A percentile compares a stretch with the other conserved stretches of the same genome.
These are phyloP conservation scores for Plebejus melissa DNA, from an alignment of 2,888 invertebrate species.

Conservation along the genomic window DNA sequence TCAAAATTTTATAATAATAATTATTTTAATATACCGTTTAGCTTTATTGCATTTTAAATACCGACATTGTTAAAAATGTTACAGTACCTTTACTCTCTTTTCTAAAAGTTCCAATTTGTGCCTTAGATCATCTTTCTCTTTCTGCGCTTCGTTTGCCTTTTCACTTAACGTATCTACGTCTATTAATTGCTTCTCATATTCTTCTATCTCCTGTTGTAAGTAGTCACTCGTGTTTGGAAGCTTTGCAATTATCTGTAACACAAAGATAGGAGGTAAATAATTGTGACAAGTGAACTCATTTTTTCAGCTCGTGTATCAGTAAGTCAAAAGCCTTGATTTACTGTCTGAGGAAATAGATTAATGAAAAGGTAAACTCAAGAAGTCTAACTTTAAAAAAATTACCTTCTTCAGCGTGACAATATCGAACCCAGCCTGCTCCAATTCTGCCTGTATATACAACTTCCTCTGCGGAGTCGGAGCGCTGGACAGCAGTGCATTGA, in stretches of 20 bases:
- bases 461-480: slow-evolving; percentile 86
- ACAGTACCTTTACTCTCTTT: slow-evolving; percentile 82
- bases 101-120: slow-evolving; percentile 85
- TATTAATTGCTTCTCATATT: slow-evolving; percentile 87
- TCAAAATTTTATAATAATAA: not conserved
- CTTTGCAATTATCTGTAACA: slow-evolving; percentile 80
- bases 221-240: slow-evolving; percentile 81
- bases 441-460: slow-evolving; percentile 90
- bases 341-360: not conserved
- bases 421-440: slow-evolving; percentile 90
- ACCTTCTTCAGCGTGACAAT: slow-evolving; percentile 80
- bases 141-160: slow-evolving; percentile 84
- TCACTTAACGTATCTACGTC: slow-evolving; percentile 87
- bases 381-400: not conserved
- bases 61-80: not conserved
- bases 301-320: not conserved
- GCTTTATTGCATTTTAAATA: not conserved
- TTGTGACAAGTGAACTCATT: not conserved
- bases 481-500: slow-evolving; percentile 89
- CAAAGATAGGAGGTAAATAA: not conserved
- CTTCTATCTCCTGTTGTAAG: slow-evolving; percentile 84
- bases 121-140: slow-evolving; percentile 81
- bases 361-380: too few relatives aligned
- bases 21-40: too few relatives aligned
- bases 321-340: not conserved